phyloP scores from a whole-genome alignment of 2,113 vertebrate species.

The Desmodus rotundus region DNA sequence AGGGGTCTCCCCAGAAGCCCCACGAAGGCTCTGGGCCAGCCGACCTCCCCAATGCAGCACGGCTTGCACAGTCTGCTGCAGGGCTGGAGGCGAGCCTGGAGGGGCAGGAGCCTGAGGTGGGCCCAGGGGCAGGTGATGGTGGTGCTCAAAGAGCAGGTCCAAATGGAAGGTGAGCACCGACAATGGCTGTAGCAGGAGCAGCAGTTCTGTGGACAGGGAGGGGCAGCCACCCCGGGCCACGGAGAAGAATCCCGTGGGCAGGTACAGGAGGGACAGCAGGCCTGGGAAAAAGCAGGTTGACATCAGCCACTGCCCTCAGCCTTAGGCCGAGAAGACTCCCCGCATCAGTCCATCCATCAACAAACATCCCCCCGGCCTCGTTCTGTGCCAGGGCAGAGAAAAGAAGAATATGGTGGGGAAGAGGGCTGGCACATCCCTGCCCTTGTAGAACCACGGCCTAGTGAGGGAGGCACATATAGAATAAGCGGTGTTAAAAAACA shows the following conservation, averaged over 20 bases:
- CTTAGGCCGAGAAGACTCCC: background rate
- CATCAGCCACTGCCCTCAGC: background rate
- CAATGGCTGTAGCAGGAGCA: constrained; percentile 83
- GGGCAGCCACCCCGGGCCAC: constrained; percentile 78
- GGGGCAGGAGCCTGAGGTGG: constrained; percentile 78
- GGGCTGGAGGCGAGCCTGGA: constrained; percentile 80
- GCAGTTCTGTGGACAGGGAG: constrained; percentile 77
- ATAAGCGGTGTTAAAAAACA: background rate
- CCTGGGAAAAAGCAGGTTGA: constrained; percentile 53
- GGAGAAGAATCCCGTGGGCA: constrained; percentile 81
- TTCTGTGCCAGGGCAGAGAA: background rate
- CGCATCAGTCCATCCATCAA: background rate
- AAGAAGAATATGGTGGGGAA: too few relatives aligned
- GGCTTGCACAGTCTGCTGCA: constrained; percentile 90
- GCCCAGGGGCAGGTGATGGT: constrained; percentile 78
- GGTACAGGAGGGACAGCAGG: constrained; percentile 77
- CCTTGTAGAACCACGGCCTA: fast-evolving
- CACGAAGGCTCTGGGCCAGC: constrained; percentile 81
- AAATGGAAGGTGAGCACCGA: constrained; percentile 85
- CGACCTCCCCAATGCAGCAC: constrained; percentile 87
- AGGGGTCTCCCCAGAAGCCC: constrained; percentile 33
- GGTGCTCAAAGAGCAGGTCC: constrained; percentile 85
- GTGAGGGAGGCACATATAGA: background rate
- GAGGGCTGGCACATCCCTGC: background rate
- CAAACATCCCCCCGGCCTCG: background rate